Base-by-base conservation (phyloP, 2,113 vertebrate genomes). In the Barbus barbus region DNA sequence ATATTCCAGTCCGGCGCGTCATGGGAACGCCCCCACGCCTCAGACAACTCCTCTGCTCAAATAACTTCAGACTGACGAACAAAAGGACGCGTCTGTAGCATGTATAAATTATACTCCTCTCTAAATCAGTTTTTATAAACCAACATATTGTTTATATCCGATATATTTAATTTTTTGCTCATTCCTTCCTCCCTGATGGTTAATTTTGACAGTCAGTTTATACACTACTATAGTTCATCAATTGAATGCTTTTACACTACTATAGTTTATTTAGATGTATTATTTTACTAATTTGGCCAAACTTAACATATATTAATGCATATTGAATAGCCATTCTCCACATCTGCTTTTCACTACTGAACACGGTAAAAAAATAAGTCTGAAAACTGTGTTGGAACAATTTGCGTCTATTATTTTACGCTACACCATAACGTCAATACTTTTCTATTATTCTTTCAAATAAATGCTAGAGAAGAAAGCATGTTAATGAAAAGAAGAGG, bases 21-120 rank as follows among this genome's bases (percentile, higher is more conserved):
- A 92, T 74, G 82, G 89, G 28, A 78, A 90, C 90, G 92, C 90
- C 90, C 93, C 91, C 90, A 91, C 92, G 93, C 94, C 28, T 73
- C 84, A 61, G 33, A 44, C 9, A 85, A 90, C 88, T 83, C 71
- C 88, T 86, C 89, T 85, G 83, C 76, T 88, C n/a, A 51, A 84
- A 67, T 79, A 67, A 82, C 53, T 78, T 84, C 80, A 83, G 80
- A 8, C n/a, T 89, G 72, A 63, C 84, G 91, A 93, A 90, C 90
- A 92, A 90, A 86, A 88, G 88, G 88, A 87, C 90, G 88, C 93
- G 91, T 92, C 88, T 92, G 88, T 74, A 9, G 85, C 87, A 26
- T 90, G 86, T 51, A 14, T 72, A 77, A 33, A 18, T n/a, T 87
- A 41, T n/a, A 71, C 53, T 5, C 4, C 9, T 4, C 14, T 44